phyloP scores from a whole-genome alignment of 2,888 invertebrate species.

The Acanthococcus lagerstroemiae region DNA sequence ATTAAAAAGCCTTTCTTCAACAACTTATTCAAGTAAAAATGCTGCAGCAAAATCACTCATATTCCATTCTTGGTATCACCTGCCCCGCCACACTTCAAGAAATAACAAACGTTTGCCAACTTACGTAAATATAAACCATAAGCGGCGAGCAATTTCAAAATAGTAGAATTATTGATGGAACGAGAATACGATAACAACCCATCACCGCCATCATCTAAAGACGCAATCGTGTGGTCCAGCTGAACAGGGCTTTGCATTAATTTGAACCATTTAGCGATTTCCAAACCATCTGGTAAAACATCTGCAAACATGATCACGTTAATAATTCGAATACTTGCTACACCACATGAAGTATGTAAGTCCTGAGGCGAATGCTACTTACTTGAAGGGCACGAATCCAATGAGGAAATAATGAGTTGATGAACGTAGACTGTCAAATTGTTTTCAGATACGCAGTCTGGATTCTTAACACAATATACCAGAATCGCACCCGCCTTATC shows the following conservation, averaged over 20 bases:
- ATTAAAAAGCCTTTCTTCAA: too few relatives aligned
- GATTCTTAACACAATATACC: background rate
- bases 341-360: too few relatives aligned
- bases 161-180: background rate
- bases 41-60: too few relatives aligned
- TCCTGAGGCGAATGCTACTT: too few relatives aligned
- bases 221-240: background rate
- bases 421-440: background rate
- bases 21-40: too few relatives aligned
- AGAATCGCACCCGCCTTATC: background rate
- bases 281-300: background rate
- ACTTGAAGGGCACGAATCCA: conserved; percentile 10
- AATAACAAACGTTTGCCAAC: too few relatives aligned
- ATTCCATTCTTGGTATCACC: too few relatives aligned
- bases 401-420: background rate
- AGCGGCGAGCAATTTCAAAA: background rate
- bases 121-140: conserved; percentile 15
- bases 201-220: background rate
- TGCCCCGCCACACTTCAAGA: too few relatives aligned
- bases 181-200: background rate
- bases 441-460: background rate
- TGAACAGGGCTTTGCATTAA: background rate
- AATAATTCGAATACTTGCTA: too few relatives aligned
- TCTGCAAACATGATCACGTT: too few relatives aligned
- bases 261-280: conserved; percentile 23